Percentiles rank a stretch among this genome's conserved stretches.
Conservation (phyloP, 2,888 invertebrate species). For the Sisyra terminalis region DNA sequence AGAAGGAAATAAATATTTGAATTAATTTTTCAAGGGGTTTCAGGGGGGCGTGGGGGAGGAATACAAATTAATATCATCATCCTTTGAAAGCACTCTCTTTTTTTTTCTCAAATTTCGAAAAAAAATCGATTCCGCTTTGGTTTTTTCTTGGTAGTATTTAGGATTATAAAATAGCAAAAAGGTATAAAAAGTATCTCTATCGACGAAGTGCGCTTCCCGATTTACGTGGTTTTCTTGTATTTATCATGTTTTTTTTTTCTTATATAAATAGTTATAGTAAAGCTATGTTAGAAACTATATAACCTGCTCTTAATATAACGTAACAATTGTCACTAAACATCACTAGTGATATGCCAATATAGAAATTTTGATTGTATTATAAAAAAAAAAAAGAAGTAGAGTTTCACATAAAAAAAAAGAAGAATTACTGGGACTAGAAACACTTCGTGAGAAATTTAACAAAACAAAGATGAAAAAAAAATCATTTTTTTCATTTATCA, state of each 20-base stretch:
- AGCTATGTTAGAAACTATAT: constrained; percentile 10
- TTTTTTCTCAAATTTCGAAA: not conserved
- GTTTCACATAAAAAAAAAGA: not conserved
- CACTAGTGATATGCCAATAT: constrained; percentile 9
- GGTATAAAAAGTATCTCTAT: constrained; percentile 9
- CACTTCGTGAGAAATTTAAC: constrained; percentile 9
- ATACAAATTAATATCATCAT: too few species aligned
- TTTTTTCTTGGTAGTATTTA: constrained; percentile 2
- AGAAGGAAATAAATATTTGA: not conserved
- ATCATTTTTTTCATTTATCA: constrained; percentile 2
- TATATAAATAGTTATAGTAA: constrained; percentile 6
- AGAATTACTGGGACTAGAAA: constrained; percentile 8
- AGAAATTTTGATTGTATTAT: constrained; percentile 4
- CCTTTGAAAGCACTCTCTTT: too few species aligned
- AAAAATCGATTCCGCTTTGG: constrained; percentile 6
- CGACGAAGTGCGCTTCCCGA: constrained; percentile 9
- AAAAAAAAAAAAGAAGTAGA: not conserved
- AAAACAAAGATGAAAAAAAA: constrained; percentile 1
- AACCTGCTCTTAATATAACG: constrained; percentile 8
- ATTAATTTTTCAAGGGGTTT: not conserved
- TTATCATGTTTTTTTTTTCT: constrained; percentile 1
- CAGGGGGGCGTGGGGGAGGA: too few species aligned
- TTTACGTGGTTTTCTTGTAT: constrained; percentile 6
- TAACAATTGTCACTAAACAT: constrained; percentile 6
- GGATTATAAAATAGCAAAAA: constrained; percentile 9